phyloP scores from a whole-genome alignment of 2,113 vertebrate genomes.

The Protomyctophum bolini region DNA sequence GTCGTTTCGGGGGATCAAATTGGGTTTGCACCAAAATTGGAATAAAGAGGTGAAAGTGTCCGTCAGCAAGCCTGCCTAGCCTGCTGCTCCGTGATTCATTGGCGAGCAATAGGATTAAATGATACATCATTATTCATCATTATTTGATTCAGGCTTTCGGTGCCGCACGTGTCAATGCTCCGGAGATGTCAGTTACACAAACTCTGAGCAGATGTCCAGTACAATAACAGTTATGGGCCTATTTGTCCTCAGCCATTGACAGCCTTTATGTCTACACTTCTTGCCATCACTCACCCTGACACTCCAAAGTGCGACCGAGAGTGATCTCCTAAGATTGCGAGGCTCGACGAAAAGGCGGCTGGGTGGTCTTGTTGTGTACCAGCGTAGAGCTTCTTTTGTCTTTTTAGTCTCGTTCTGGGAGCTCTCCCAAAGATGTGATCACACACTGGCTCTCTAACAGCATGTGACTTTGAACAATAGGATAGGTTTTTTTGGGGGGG shows the following conservation, averaged over 20 bases:
- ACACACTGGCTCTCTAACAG: conserved; percentile 39
- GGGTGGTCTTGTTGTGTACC: conserved; percentile 63
- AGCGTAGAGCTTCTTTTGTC: conserved; percentile 33
- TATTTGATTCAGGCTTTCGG: conserved; percentile 53
- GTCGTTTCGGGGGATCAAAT: conserved; percentile 39
- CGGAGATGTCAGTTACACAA: conserved; percentile 52
- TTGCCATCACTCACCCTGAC: conserved; percentile 53
- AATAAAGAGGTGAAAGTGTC: conserved; percentile 23
- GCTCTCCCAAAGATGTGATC: conserved; percentile 56
- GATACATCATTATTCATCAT: conserved; percentile 47
- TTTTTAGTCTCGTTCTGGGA: conserved; percentile 38
- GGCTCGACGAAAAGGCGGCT: conserved; percentile 35
- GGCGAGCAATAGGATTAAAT: conserved; percentile 33
- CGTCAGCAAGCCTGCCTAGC: conserved; percentile 49
- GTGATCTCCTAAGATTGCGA: conserved; percentile 20
- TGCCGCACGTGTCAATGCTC: conserved; percentile 59
- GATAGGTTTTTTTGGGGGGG: neutral
- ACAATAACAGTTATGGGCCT: conserved; percentile 35
- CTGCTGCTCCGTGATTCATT: conserved; percentile 25
- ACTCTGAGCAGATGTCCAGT: conserved; percentile 67
- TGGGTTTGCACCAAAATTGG: conserved; percentile 11
- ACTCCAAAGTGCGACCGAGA: conserved; percentile 54
- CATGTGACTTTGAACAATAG: conserved; percentile 33
- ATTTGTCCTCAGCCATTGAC: conserved; percentile 37
- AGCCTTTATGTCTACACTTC: conserved; percentile 29